Base-by-base conservation (phyloP, 2,113 vertebrate genomes). In the Phylloscopus trochilus region DNA sequence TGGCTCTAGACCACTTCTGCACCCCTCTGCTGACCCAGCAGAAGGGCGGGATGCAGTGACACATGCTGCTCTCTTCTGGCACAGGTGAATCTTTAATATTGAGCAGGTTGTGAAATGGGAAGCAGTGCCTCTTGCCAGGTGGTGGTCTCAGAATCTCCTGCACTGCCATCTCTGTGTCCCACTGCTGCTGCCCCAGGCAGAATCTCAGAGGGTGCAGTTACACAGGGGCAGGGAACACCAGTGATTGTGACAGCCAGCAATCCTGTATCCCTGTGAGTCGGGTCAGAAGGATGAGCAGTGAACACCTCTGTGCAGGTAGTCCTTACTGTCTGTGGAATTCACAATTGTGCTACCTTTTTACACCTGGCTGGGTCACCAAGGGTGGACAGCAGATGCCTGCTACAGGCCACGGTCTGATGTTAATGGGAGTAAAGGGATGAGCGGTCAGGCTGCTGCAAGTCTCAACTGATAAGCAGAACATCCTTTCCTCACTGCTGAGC, bases 361-460 rank as follows among this genome's bases (percentile, higher is more conserved):
- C 56, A 59, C 60, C 68, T 78, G 87, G 39, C 56, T 1, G 6
- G 53, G 66, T 92, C 58, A 31, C 44, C 35, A 69, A 66, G 58
- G 35, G 64, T 1, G 0, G 51, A 41, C 77, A 60, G 81, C 41
- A 35, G 72, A 19, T 58, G 47, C 69, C 74, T 72, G 46, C 83
- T 56, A 17, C 2, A 2, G 51, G 53, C 44, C 69, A 67, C 82
- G 91, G 76, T 55, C 60, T 78, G 15, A 81, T 93, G 82, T 55
- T 81, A 43, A 52, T 67, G 43, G 77, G 81, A 94, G 81, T 80
- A 95, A 94, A 95, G 90, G 93, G 94, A 91, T 43, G 75, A 93
- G 79, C 30, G 75, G 37, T 75, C 91, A 78, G 91, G 62, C 62
- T 87, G 22, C 74, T 64, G 8, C 55, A 74, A 55, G 35, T 33